These are phyloP conservation scores for Bos indicus DNA, from an alignment of 2,113 vertebrate species.

Conservation along the genomic window DNA sequence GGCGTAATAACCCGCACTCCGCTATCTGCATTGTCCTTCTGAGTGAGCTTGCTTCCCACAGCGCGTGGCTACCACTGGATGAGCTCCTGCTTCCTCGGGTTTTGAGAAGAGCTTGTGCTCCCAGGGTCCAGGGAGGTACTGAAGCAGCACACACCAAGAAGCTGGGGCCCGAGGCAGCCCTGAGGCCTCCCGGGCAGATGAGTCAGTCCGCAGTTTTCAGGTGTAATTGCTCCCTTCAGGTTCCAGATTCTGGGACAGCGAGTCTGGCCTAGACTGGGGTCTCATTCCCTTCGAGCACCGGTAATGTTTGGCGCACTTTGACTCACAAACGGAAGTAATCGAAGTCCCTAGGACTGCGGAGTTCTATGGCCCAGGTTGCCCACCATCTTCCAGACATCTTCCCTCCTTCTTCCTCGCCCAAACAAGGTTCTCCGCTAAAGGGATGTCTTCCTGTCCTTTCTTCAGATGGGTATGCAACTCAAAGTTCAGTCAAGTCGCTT, in stretches of 20 bases:
- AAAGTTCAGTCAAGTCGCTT: background rate
- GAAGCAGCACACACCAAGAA: background rate
- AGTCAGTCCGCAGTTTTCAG: background rate
- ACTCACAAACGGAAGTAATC: background rate
- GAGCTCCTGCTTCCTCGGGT: background rate
- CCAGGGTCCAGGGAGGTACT: background rate
- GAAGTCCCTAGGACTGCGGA: accelerated
- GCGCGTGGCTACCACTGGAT: too few species aligned
- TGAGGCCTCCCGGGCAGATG: background rate
- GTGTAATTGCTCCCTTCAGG: background rate
- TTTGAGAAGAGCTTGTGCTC: background rate
- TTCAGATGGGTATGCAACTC: accelerated
- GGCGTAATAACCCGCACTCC: too few species aligned
- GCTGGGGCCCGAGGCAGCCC: background rate
- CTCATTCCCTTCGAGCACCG: accelerated
- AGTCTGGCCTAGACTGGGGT: background rate
- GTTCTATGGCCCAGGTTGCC: background rate
- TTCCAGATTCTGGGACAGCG: background rate
- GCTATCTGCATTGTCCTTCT: too few species aligned
- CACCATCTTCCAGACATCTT: background rate
- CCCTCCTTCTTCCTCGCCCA: background rate
- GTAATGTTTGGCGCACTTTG: accelerated
- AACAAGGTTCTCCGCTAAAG: background rate
- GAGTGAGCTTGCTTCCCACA: too few species aligned
- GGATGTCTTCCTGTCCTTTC: background rate